Percentiles rank a stretch among this genome's conserved stretches.
phyloP scores from a whole-genome alignment of 2,797 vertebrate species.

The Pseudochromis fuscus region DNA sequence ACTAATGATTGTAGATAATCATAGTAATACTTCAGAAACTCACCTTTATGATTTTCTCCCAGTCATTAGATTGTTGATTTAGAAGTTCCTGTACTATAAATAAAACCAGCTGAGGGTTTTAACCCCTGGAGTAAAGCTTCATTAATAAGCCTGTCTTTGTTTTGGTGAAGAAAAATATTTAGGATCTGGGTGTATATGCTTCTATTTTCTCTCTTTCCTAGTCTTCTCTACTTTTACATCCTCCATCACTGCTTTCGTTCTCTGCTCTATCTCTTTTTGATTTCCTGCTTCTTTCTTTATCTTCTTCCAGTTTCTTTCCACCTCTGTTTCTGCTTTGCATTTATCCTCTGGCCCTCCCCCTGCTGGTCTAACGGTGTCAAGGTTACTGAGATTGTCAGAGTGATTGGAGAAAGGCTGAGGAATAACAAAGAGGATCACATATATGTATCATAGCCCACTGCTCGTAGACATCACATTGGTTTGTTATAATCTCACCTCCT shows the following conservation, averaged over 20 bases:
- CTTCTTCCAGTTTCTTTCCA: conserved; percentile 15
- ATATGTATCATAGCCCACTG: conserved; percentile 56
- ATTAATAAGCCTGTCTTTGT: conserved; percentile 1
- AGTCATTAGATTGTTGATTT: neutral
- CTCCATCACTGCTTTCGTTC: conserved; percentile 9
- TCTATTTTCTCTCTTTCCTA: conserved; percentile 3
- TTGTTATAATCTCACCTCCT: conserved; percentile 59
- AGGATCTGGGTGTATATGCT: neutral
- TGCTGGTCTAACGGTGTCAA: conserved; percentile 61
- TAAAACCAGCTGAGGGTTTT: conserved; percentile 5
- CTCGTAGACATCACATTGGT: conserved; percentile 57
- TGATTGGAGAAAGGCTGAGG: conserved; percentile 41
- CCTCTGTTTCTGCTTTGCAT: conserved; percentile 52
- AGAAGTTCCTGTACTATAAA: no score
- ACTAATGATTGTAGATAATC: no score
- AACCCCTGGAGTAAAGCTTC: neutral
- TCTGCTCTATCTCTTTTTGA: conserved; percentile 16
- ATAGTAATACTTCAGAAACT: neutral
- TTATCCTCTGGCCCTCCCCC: conserved; percentile 39
- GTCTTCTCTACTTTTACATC: neutral
- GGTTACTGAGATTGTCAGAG: conserved; percentile 63
- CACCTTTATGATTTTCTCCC: neutral
- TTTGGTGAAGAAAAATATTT: conserved; percentile 4
- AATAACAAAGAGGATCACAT: conserved; percentile 75
- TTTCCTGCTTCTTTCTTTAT: conserved; percentile 15